phyloP scores from a whole-genome alignment of 2,888 invertebrate genomes.

The Machimus rusticus region DNA sequence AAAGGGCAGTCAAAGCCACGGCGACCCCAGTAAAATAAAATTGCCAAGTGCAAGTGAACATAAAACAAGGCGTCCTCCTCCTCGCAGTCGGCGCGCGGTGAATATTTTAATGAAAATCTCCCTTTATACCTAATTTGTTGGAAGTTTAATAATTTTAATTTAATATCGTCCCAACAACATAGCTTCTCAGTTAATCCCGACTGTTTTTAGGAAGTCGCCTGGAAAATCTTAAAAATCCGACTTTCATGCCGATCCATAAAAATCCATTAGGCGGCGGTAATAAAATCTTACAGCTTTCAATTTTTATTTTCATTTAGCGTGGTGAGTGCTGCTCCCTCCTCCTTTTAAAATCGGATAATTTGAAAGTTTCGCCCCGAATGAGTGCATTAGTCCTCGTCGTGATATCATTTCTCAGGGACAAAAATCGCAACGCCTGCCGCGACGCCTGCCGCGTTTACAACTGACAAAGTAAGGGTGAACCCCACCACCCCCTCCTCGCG shows the following conservation, averaged over 20 bases:
- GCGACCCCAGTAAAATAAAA: neutral
- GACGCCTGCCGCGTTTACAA: neutral
- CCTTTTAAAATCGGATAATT: neutral
- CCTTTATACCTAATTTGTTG: neutral
- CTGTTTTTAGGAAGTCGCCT: neutral
- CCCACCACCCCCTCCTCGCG: neutral
- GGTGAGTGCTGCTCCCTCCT: neutral
- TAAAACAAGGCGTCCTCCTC: neutral
- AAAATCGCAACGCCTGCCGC: neutral
- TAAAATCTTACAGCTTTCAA: conserved; percentile 41
- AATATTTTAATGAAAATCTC: neutral
- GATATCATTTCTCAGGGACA: neutral
- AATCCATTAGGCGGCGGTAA: conserved; percentile 20
- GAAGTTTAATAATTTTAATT: conserved; percentile 24
- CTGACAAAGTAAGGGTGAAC: neutral
- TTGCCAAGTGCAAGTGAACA: neutral
- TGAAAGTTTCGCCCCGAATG: neutral
- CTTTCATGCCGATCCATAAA: conserved; percentile 29
- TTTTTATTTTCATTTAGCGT: conserved; percentile 22
- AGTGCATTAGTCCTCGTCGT: neutral
- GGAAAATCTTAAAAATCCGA: conserved; percentile 28
- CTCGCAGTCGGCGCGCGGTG: neutral
- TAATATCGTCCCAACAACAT: neutral
- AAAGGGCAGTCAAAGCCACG: neutral
- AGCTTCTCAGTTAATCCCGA: conserved; percentile 1